These are phyloP conservation scores for Lepus europaeus DNA, from an alignment of 2,113 vertebrate species.

Conservation along the genomic window DNA sequence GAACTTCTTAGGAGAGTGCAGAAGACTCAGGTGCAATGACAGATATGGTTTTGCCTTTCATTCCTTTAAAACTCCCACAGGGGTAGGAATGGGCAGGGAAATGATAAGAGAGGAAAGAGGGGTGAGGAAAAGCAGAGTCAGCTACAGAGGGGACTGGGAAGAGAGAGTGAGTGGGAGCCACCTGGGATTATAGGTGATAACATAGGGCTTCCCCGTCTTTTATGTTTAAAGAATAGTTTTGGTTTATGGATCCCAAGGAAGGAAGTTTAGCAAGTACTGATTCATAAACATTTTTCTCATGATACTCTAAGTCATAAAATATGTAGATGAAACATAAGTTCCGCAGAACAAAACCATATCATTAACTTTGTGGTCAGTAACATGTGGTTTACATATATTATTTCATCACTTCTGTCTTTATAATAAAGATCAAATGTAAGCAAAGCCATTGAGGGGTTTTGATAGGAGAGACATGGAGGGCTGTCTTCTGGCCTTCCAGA, in stretches of 20 bases:
- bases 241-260: not conserved
- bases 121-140: not conserved
- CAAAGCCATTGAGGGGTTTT: not conserved
- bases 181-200: no score
- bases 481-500: not conserved
- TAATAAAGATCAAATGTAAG: conserved; percentile 33
- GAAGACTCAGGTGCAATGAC: not conserved
- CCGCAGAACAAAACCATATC: not conserved
- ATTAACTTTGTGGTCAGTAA: not conserved
- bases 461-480: not conserved
- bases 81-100: not conserved
- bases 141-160: not conserved
- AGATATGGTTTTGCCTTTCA: not conserved
- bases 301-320: not conserved
- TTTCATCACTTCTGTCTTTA: conserved; percentile 21
- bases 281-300: not conserved
- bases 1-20: not conserved
- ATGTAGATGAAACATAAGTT: not conserved
- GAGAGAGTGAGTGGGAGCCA: not conserved
- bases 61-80: not conserved
- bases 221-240: not conserved
- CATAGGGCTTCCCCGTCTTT: not conserved
- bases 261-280: not conserved
- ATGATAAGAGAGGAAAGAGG: not conserved
- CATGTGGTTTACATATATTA: not conserved